Percentiles rank a stretch among this genome's conserved stretches.
phyloP scores from a whole-genome alignment of 2,888 invertebrate species.

The Campoletis raptor region DNA sequence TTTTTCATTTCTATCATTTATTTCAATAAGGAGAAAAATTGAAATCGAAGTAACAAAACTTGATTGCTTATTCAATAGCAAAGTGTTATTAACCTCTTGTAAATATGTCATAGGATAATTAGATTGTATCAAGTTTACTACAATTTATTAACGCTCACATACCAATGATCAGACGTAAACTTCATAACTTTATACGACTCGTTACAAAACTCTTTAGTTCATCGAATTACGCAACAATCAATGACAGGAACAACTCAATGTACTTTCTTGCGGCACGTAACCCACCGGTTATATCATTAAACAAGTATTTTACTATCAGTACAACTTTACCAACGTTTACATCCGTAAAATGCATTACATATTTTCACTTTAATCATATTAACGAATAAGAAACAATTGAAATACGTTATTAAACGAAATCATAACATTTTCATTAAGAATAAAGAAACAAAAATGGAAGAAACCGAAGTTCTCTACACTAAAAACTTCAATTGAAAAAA shows the following conservation, averaged over 20 bases:
- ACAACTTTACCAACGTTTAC: neutral
- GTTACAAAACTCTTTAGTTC: constrained; percentile 45
- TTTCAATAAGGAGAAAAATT: neutral
- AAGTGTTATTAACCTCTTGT: neutral
- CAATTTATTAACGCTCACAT: neutral
- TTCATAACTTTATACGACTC: constrained; percentile 6
- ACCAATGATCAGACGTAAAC: neutral
- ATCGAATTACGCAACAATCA: constrained; percentile 64
- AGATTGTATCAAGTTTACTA: neutral
- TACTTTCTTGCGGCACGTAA: constrained; percentile 65
- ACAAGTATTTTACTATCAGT: constrained; percentile 10
- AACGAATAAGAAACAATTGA: neutral
- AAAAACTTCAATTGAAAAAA: neutral
- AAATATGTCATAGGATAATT: neutral
- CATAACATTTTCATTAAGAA: neutral
- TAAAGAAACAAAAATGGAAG: neutral
- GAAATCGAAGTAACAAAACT: neutral
- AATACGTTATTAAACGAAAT: neutral
- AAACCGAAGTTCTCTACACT: too few species aligned
- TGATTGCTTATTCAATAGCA: neutral
- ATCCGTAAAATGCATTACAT: neutral
- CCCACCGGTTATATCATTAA: constrained; percentile 47
- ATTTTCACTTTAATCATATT: neutral
- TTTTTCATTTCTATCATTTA: neutral
- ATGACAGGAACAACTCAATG: constrained; percentile 50